Evolutionary conservation across 37 sponge, comb jelly and placozoan genomes (phyloP).

Genomic region (Cliona cf. orientalis): DNA sequence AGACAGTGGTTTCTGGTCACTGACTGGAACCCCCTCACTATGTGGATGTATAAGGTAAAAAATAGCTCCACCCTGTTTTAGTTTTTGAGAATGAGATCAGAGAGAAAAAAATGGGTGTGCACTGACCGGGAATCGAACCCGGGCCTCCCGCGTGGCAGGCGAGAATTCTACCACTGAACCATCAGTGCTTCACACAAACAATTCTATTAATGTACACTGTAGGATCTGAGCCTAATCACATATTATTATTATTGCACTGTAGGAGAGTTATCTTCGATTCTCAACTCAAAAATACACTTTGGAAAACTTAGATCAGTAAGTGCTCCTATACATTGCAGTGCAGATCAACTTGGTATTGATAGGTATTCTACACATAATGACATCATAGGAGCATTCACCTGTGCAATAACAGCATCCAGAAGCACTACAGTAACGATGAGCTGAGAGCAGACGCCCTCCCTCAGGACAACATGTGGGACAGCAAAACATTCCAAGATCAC

Average conservation of each 20-base stretch:
- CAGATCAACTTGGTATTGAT: no score
- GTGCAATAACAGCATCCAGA: slow-evolving; percentile 95
- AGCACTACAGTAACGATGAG: slow-evolving; percentile 55
- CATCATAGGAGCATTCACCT: slow-evolving; percentile 84
- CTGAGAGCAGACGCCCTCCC: slow-evolving; percentile 68
- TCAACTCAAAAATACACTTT: slow-evolving; percentile 80
- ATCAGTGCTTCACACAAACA: no score
- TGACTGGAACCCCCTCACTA: slow-evolving; percentile 96
- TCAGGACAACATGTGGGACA: slow-evolving; percentile 92
- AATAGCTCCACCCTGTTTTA: not conserved
- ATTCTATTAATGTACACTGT: no score
- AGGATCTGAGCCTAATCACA: no score
- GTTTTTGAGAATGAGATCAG: no score
- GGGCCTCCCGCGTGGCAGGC: no score
- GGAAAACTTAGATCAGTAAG: slow-evolving; percentile 80
- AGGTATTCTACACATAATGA: not conserved
- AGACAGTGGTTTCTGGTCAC: slow-evolving; percentile 99
- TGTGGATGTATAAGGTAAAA: slow-evolving; percentile 93
- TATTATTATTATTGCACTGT: not conserved
- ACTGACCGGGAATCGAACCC: no score
- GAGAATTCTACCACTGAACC: no score
- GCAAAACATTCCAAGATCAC: slow-evolving; percentile 75
- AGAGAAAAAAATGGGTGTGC: no score
- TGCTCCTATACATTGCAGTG: not conserved
- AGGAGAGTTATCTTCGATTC: slow-evolving; percentile 94